Evolutionary conservation across 2,888 invertebrate genomes (phyloP), one percentile per base, ranked within the genome.

Genomic region (Pandemis heparana): DNA sequence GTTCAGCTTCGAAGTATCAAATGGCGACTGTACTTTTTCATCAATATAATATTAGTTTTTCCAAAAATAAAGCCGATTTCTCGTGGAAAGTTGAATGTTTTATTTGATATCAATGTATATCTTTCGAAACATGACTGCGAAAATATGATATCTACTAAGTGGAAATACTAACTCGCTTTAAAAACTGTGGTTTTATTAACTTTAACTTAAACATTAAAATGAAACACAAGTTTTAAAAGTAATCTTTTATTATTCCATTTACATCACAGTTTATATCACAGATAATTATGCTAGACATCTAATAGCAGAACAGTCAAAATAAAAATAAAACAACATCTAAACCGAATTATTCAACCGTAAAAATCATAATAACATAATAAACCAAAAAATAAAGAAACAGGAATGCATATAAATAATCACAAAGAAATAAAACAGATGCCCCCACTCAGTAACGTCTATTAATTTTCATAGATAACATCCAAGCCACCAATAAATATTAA

Each of bases 181-280:
- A 56, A 10, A 56, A 56, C 23, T 10, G 9, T 12, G 23, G 23
- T 23, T 56, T 23, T 5, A 56, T 6, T 51, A 12, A n/a, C 5
- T 48, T 46, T n/a, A 23, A 56, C 5, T 43, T 43, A 18, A 62
- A 62, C 23, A 3, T 18, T 16, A 43, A 62, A 62, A 62, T 62
- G 18, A 62, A 62, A 62, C 10, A 12, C 62, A 62, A 43, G 18
- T 62, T 43, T 43, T 12, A 62, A 43, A 41, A 62, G 8, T 43
- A 62, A 18, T 10, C 6, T 62, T 62, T 62, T 62, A 62, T 62
- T 62, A 43, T 62, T 62, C 6, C 18, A 39, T n/a, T 38, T 61
- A 8, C 23, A 60, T 63, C 46, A 63, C 63, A 63, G 23, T 12
- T 12, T 9, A 23, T 46, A 23, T 63, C 43, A 63, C 18, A 60